phyloP scores from a whole-genome alignment of 1,140 invertebrate species.

The Zaprionus kolodkinae region DNA sequence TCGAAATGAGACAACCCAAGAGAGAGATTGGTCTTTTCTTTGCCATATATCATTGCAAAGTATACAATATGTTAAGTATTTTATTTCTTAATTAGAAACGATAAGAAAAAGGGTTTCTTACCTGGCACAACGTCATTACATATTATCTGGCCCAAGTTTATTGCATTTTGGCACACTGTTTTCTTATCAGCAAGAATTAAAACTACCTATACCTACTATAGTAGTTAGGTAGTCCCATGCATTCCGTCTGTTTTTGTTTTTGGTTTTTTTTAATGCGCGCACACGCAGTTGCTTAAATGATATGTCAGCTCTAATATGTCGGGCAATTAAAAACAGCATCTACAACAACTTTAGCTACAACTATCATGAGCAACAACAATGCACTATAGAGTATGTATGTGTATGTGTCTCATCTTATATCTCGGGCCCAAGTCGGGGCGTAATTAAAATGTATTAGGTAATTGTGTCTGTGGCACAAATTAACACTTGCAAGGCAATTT shows the following conservation, averaged over 20 bases:
- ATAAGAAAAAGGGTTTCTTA: neutral
- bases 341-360: constrained; percentile 18
- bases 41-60: too few relatives aligned
- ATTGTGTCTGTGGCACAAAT: constrained; percentile 81
- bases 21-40: too few relatives aligned
- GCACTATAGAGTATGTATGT: constrained; percentile 8
- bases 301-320: constrained; percentile 56
- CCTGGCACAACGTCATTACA: neutral
- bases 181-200: constrained; percentile 12
- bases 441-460: constrained; percentile 81
- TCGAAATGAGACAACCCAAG: neutral
- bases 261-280: constrained; percentile 60
- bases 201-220: constrained; percentile 4
- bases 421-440: constrained; percentile 46
- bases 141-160: neutral
- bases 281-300: constrained; percentile 46
- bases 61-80: too few relatives aligned
- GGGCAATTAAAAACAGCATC: constrained; percentile 47
- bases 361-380: constrained; percentile 16
- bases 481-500: constrained; percentile 77
- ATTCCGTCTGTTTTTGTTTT: constrained; percentile 43
- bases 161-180: neutral
- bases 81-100: too few relatives aligned
- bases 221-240: constrained; percentile 25
- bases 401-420: constrained; percentile 43